These are phyloP conservation scores for Pseudochirops cupreus DNA, from an alignment of 2,797 vertebrate genomes.

Conservation along the genomic window DNA sequence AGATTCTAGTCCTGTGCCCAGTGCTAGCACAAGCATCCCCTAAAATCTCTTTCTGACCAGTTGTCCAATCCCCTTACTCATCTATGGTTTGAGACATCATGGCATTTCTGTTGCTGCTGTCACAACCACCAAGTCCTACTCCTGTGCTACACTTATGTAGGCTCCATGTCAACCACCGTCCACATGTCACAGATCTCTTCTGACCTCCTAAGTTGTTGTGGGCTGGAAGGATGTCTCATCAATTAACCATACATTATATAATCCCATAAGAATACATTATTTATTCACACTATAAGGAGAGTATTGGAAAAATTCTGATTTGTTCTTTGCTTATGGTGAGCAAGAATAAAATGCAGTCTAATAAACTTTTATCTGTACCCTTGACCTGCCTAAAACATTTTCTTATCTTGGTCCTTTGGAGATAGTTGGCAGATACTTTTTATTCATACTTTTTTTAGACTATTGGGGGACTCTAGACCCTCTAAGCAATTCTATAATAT, in stretches of 20 bases:
- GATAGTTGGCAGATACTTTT: background rate
- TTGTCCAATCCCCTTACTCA: background rate
- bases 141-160: background rate
- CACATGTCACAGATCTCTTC: background rate
- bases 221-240: background rate
- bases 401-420: background rate
- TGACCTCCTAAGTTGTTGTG: background rate
- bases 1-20: background rate
- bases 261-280: background rate
- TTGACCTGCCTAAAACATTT: conserved; percentile 30
- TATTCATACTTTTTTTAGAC: background rate
- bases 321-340: conserved; percentile 4
- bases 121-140: background rate
- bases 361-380: background rate
- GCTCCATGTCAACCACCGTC: background rate
- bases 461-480: background rate
- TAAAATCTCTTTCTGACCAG: background rate
- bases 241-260: conserved; percentile 7
- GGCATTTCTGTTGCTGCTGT: background rate
- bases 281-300: background rate
- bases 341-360: background rate
- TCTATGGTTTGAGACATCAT: background rate
- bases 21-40: background rate
- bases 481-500: conserved; percentile 6
- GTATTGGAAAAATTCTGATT: background rate